These are phyloP conservation scores for Carettochelys insculpta DNA, from an alignment of 2,113 vertebrate genomes.

Conservation along the genomic window DNA sequence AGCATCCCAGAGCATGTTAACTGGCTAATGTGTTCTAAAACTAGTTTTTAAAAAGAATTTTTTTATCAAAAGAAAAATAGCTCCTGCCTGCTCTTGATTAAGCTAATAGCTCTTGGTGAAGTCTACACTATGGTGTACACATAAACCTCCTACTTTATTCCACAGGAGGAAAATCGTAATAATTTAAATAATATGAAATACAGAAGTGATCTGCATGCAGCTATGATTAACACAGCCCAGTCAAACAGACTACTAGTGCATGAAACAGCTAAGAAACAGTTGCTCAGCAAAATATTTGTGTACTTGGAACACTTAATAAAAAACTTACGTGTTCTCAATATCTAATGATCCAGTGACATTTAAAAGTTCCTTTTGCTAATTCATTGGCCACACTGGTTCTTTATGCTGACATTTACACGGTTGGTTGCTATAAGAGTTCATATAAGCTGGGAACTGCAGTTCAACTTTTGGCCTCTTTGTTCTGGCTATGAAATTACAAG, in stretches of 20 bases:
- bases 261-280: slow-evolving; percentile 33
- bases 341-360: slow-evolving; percentile 33
- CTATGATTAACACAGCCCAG: background rate
- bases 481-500: slow-evolving; percentile 22
- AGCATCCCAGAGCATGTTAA: background rate
- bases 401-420: slow-evolving; percentile 12
- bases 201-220: background rate
- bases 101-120: background rate
- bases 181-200: background rate
- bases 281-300: slow-evolving; percentile 38
- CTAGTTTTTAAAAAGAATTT: background rate
- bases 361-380: slow-evolving; percentile 14
- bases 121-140: background rate
- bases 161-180: background rate
- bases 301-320: slow-evolving; percentile 38
- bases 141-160: background rate
- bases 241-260: background rate
- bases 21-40: background rate
- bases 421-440: background rate
- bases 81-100: background rate
- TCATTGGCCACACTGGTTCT: slow-evolving; percentile 36
- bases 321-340: slow-evolving; percentile 23
- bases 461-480: slow-evolving; percentile 5
- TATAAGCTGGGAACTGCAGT: background rate
- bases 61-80: background rate